These are phyloP conservation scores for Sitta carolinensis DNA, from an alignment of 2,797 vertebrate genomes.

Conservation along the genomic window DNA sequence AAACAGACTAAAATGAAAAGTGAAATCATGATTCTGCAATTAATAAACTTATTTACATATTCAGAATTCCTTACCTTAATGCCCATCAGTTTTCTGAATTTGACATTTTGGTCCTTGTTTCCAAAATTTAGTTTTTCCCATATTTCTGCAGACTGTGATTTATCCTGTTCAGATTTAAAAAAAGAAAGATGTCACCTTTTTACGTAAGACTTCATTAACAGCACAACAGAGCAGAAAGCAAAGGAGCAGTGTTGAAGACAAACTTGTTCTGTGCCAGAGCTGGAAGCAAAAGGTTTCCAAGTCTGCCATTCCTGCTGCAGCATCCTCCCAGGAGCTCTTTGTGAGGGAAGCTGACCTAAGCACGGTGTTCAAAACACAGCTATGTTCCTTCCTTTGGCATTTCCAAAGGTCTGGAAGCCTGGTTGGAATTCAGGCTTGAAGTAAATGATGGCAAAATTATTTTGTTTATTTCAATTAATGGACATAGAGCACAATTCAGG, in stretches of 20 bases:
- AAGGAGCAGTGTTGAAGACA: neutral
- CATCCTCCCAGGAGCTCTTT: neutral
- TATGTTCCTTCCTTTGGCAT: neutral
- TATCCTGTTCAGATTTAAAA: slow-evolving; percentile 81
- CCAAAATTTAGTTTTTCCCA: slow-evolving; percentile 99
- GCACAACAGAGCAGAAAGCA: neutral
- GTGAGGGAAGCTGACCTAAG: neutral
- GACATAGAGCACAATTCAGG: neutral
- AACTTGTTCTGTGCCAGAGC: neutral
- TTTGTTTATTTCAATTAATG: neutral
- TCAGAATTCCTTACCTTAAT: slow-evolving; percentile 88
- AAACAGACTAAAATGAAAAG: neutral
- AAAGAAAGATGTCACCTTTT: neutral
- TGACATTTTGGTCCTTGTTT: slow-evolving; percentile 99
- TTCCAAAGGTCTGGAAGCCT: neutral
- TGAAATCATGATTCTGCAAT: neutral
- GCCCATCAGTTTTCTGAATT: slow-evolving; percentile 98
- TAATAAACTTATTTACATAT: neutral
- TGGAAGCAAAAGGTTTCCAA: neutral
- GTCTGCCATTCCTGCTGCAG: neutral
- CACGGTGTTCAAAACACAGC: accelerated
- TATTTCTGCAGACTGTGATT: slow-evolving; percentile 95
- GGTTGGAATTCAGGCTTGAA: neutral
- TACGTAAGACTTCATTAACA: accelerated
- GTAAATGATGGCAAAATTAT: accelerated